These are phyloP conservation scores for Zaprionus capensis DNA, from an alignment of 1,140 invertebrate genomes.

Conservation along the genomic window DNA sequence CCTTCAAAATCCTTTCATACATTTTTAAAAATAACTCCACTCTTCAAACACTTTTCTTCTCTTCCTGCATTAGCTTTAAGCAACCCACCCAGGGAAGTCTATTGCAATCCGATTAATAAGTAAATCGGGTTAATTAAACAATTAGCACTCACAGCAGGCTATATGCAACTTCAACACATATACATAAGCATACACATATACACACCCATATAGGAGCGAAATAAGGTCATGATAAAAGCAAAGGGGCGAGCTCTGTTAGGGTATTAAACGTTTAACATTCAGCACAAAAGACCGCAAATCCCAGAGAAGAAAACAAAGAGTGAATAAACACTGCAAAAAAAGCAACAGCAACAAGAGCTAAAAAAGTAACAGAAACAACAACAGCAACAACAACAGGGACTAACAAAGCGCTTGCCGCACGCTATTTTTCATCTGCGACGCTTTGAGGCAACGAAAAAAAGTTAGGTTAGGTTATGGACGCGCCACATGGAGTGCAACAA, in stretches of 20 bases:
- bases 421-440: conserved; percentile 46
- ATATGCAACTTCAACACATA: conserved; percentile 4
- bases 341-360: neutral
- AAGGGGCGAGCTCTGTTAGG: conserved; percentile 23
- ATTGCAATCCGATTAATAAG: neutral
- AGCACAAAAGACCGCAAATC: conserved; percentile 41
- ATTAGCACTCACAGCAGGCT: conserved; percentile 52
- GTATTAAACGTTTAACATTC: conserved; percentile 46
- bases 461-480: conserved; percentile 83
- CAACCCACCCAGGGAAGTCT: neutral
- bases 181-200: neutral
- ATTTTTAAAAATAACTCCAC: neutral
- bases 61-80: neutral
- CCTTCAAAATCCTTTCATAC: neutral
- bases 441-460: conserved; percentile 60
- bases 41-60: neutral
- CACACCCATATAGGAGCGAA: neutral
- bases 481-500: conserved; percentile 64
- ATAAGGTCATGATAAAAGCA: conserved; percentile 23
- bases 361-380: neutral
- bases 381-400: conserved; percentile 4
- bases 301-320: conserved; percentile 50
- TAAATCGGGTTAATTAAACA: conserved; percentile 49
- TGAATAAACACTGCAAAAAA: conserved; percentile 6
- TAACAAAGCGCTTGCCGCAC: conserved; percentile 57